These are phyloP conservation scores for Fissipunctia ypsillon DNA, from an alignment of 2,888 invertebrate genomes.

Conservation along the genomic window DNA sequence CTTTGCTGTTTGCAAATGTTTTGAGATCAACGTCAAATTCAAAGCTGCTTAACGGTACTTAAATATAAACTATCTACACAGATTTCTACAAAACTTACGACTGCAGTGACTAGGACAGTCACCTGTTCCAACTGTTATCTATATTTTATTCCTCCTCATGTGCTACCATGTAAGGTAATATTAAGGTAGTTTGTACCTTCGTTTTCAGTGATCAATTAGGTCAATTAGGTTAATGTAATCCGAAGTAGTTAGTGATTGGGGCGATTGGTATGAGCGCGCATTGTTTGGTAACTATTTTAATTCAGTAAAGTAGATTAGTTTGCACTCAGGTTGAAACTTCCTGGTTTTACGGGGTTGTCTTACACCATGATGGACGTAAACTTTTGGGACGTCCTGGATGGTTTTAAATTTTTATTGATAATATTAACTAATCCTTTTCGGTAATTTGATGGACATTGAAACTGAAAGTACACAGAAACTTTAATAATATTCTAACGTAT, in stretches of 20 bases:
- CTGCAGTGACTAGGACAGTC: not conserved
- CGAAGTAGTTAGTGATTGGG: slow-evolving; percentile 42
- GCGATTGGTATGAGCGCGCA: slow-evolving; percentile 25
- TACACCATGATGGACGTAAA: slow-evolving; percentile 13
- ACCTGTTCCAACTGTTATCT: not conserved
- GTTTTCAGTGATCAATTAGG: slow-evolving; percentile 49
- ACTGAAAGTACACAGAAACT: not conserved
- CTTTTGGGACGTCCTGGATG: not conserved
- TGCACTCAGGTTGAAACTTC: slow-evolving; percentile 17
- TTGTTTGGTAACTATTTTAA: slow-evolving; percentile 46
- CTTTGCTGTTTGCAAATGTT: not conserved
- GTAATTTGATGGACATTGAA: not conserved
- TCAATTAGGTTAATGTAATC: slow-evolving; percentile 57
- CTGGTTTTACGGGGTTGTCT: slow-evolving; percentile 22
- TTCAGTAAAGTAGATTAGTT: slow-evolving; percentile 53
- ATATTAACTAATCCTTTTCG: not conserved
- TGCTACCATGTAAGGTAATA: slow-evolving; percentile 1
- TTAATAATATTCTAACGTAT: not conserved
- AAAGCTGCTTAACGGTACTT: not conserved
- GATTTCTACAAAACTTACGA: not conserved
- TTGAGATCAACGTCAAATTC: not conserved
- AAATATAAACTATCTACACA: too few relatives aligned
- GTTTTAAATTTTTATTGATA: not conserved
- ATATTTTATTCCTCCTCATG: not conserved
- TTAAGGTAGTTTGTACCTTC: slow-evolving; percentile 10